Evolutionary conservation across 2,888 invertebrate species (phyloP).

Genomic region (Drosophila helvetica): DNA sequence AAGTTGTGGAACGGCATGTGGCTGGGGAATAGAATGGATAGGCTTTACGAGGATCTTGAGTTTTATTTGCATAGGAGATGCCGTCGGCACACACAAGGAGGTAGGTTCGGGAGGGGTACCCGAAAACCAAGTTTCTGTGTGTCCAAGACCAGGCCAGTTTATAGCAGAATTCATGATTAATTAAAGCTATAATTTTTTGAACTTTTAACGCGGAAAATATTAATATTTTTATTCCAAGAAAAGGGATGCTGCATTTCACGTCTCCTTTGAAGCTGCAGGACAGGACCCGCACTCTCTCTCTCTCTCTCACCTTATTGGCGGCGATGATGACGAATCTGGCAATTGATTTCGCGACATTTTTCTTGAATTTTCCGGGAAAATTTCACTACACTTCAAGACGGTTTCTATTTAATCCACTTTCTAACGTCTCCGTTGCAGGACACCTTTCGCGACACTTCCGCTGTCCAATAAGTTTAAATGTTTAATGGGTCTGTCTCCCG

Average conservation of each 20-base stretch:
- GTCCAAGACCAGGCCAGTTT: background rate
- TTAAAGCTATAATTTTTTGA: background rate
- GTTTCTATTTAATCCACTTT: constrained; percentile 3
- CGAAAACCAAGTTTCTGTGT: too few relatives aligned
- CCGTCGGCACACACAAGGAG: constrained; percentile 36
- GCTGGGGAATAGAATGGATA: constrained; percentile 49
- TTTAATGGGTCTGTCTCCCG: constrained; percentile 70
- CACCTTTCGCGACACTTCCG: constrained; percentile 23
- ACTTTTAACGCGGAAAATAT: background rate
- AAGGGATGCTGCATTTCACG: background rate
- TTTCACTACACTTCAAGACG: background rate
- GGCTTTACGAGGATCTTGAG: background rate
- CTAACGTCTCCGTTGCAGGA: background rate
- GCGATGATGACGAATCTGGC: constrained; percentile 89
- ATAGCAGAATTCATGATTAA: background rate
- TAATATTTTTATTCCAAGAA: background rate
- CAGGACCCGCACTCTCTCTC: background rate
- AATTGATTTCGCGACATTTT: constrained; percentile 86
- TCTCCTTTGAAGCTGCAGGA: background rate
- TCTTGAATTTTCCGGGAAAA: background rate
- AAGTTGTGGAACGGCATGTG: constrained; percentile 83
- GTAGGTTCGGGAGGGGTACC: background rate
- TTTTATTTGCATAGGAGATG: background rate
- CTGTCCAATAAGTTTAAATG: constrained; percentile 64
- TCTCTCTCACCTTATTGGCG: constrained; percentile 85